Base-by-base conservation (phyloP, 2,888 invertebrate species). In the Ochropacha duplaris region DNA sequence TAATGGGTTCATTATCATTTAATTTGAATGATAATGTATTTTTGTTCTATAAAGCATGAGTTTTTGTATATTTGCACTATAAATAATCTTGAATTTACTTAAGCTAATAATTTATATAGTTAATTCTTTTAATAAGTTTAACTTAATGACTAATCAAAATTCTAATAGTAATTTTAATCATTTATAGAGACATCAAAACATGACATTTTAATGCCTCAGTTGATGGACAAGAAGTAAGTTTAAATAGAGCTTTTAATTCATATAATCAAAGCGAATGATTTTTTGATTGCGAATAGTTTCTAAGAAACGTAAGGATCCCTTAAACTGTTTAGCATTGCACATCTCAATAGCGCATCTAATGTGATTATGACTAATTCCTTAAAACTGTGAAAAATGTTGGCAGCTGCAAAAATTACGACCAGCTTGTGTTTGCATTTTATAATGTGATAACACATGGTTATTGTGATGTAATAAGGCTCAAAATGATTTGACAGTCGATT, bases 321-420 rank as follows among this genome's bases (percentile, higher is more conserved):
- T 71, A 63, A 68, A 66, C 57, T 61, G 67, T 68, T 71, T 64
- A 72, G 62, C 60, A 69, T 67, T 71, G 70, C 70, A 64, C 69
- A 68, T 69, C 61, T 64, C 68, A 73, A 76, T 74, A 74, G 64
- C 68, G 39, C 60, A 56, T 56, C 66, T 88, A 90, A 91, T 83
- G 78, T 78, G 87, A 87, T 92, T 88, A 89, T 72, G 74, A 74
- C 69, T 85, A 86, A 89, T 87, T 83, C 84, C 71, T 72, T 80
- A 84, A 88, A 87, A 88, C 82, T 81, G 70, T 71, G 60, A 68
- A 83, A 82, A 76, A 75, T 69, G 65, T 58, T 63, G 73, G 76
- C 87, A 88, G 86, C 86, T 88, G 89, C 80, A 73, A 79, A 66
- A 63, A 72, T 62, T 56, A 59, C 57, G 49, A 63, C 78, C 59